phyloP scores from a whole-genome alignment of 2,888 invertebrate genomes.

The Leptopilina syphax region DNA sequence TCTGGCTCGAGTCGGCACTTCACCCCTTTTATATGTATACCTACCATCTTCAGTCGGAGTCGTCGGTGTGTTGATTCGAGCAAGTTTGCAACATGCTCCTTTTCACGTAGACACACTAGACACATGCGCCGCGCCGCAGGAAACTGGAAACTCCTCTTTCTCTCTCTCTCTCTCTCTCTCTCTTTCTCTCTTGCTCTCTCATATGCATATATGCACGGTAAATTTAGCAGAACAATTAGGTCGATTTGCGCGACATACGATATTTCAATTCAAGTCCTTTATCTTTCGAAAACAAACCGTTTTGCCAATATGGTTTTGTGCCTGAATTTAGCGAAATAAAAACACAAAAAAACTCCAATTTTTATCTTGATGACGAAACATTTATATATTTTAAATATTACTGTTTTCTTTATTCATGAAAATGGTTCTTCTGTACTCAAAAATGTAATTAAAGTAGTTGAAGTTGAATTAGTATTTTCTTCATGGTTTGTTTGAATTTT shows the following conservation, averaged over 20 bases:
- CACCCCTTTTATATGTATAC: constrained; percentile 50
- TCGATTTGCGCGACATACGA: constrained; percentile 53
- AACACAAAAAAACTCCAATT: too few species aligned
- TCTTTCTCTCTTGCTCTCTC: constrained; percentile 24
- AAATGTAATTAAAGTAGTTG: too few species aligned
- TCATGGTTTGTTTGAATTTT: too few species aligned
- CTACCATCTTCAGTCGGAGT: constrained; percentile 46
- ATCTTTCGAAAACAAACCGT: neutral
- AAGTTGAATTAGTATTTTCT: too few species aligned
- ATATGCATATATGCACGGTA: constrained; percentile 53
- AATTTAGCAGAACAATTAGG: constrained; percentile 62
- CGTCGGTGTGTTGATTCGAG: constrained; percentile 34
- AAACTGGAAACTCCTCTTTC: constrained; percentile 43
- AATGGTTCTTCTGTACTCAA: too few species aligned
- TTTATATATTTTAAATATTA: too few species aligned
- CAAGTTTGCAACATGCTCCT: constrained; percentile 21
- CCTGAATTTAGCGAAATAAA: neutral
- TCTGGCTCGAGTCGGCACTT: constrained; percentile 66
- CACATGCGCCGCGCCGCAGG: constrained; percentile 41
- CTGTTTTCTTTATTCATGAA: too few species aligned
- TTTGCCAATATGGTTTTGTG: neutral
- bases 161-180: too few species aligned
- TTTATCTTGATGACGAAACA: too few species aligned
- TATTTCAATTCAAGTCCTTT: constrained; percentile 27
- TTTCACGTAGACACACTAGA: constrained; percentile 24